A percentile compares a stretch with the other conserved stretches of the same genome.
Conservation (phyloP, 2,797 vertebrate species). For the Pangasius larnaudii region DNA sequence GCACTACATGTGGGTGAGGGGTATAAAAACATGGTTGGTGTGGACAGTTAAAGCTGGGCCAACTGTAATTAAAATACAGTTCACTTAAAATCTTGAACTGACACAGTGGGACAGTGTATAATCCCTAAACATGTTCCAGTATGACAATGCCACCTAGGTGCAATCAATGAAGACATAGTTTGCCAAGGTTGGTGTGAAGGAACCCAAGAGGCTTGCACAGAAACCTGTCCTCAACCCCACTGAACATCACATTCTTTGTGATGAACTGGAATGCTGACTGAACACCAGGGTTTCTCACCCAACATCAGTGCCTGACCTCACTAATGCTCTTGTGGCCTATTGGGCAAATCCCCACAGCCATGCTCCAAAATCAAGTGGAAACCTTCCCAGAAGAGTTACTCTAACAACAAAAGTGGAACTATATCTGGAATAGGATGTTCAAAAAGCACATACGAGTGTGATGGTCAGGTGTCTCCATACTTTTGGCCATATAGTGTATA, state of each 20-base stretch:
- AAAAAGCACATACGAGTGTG: neutral
- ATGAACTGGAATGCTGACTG: neutral
- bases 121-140: neutral
- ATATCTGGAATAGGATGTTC: neutral
- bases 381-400: neutral
- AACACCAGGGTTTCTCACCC: neutral
- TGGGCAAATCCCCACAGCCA: neutral
- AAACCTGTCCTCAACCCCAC: neutral
- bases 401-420: neutral
- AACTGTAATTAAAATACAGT: neutral
- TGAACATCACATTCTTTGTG: neutral
- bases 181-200: neutral
- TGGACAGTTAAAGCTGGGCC: neutral
- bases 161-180: neutral
- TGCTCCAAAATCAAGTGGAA: neutral
- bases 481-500: neutral
- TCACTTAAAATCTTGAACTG: neutral
- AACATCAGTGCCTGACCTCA: neutral
- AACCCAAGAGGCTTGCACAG: neutral
- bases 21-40: neutral
- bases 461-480: neutral
- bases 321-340: neutral
- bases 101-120: neutral
- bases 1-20: neutral
- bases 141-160: neutral